A percentile compares a stretch with the other conserved stretches of the same genome.
Conservation (phyloP, 2,888 invertebrate genomes). For the Emmelina monodactyla region DNA sequence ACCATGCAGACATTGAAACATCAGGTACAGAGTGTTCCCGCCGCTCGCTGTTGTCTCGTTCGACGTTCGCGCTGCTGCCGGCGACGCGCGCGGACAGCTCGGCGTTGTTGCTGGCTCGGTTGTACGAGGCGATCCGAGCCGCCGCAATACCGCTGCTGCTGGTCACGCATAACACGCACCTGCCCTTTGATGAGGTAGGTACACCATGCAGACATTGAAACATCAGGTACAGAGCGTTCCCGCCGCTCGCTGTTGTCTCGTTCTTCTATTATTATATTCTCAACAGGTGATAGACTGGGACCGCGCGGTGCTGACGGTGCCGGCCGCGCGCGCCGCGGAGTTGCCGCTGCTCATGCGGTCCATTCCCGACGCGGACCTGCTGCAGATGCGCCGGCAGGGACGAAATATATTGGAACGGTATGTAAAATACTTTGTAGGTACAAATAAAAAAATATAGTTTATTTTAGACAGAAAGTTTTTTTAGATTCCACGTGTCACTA, state of each 20-base stretch:
- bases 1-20: too few relatives aligned
- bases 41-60: conserved; percentile 74
- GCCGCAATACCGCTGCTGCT: conserved; percentile 91
- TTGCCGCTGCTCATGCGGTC: conserved; percentile 89
- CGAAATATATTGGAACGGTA: conserved; percentile 92
- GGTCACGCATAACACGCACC: conserved; percentile 77
- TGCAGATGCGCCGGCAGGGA: conserved; percentile 85
- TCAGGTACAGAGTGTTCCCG: conserved; percentile 87
- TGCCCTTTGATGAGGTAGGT: conserved; percentile 91
- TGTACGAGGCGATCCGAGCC: conserved; percentile 83
- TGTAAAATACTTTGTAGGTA: too few relatives aligned
- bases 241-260: too few relatives aligned
- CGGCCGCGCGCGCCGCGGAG: conserved; percentile 85
- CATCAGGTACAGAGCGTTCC: too few relatives aligned
- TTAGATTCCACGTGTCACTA: too few relatives aligned
- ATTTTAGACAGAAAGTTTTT: too few relatives aligned
- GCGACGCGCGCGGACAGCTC: conserved; percentile 75
- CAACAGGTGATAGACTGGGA: conserved; percentile 84
- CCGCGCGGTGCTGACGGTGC: conserved; percentile 71
- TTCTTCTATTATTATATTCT: too few relatives aligned
- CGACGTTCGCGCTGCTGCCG: conserved; percentile 85
- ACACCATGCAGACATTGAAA: too few relatives aligned
- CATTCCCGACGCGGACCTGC: conserved; percentile 83
- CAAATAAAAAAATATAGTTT: too few relatives aligned
- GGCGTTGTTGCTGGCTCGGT: conserved; percentile 76